These are phyloP conservation scores for Magallana gigas DNA, from an alignment of 1,140 invertebrate genomes.

Conservation along the genomic window DNA sequence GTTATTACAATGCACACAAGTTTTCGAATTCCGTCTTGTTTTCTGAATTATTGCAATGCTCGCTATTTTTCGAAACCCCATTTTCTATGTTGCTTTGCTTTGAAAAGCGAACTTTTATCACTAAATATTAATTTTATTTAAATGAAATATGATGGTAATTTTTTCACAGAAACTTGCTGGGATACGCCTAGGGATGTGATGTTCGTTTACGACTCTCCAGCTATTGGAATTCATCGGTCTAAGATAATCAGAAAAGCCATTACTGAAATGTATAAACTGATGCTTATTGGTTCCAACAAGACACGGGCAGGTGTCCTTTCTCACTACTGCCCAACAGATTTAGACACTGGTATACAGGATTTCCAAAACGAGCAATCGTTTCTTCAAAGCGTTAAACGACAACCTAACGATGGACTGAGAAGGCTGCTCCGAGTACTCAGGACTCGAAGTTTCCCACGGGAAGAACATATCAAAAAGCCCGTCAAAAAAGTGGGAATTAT, in stretches of 20 bases:
- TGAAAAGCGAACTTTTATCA: no score
- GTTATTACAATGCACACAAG: no score
- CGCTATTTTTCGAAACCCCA: no score
- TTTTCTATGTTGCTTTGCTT: no score
- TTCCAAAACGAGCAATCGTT: slow-evolving; percentile 46
- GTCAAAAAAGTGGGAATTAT: slow-evolving; percentile 57
- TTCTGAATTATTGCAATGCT: no score
- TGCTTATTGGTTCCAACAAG: slow-evolving; percentile 58
- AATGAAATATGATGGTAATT: no score
- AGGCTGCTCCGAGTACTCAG: slow-evolving; percentile 56
- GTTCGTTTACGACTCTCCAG: slow-evolving; percentile 65
- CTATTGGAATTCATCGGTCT: slow-evolving; percentile 50
- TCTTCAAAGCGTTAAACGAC: slow-evolving; percentile 37
- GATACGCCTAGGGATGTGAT: slow-evolving; percentile 56
- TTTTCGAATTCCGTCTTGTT: no score
- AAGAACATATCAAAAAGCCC: slow-evolving; percentile 35
- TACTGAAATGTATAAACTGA: slow-evolving; percentile 50
- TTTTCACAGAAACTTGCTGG: slow-evolving; percentile 2
- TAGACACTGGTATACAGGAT: slow-evolving; percentile 60
- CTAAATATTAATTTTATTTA: no score
- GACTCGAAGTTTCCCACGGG: not conserved
- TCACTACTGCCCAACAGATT: slow-evolving; percentile 55
- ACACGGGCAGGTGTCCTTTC: slow-evolving; percentile 61
- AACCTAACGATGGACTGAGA: slow-evolving; percentile 41
- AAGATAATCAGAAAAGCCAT: slow-evolving; percentile 58